Evolutionary conservation across 2,797 vertebrate genomes (phyloP).

Genomic region (Tokudaia muenninki): DNA sequence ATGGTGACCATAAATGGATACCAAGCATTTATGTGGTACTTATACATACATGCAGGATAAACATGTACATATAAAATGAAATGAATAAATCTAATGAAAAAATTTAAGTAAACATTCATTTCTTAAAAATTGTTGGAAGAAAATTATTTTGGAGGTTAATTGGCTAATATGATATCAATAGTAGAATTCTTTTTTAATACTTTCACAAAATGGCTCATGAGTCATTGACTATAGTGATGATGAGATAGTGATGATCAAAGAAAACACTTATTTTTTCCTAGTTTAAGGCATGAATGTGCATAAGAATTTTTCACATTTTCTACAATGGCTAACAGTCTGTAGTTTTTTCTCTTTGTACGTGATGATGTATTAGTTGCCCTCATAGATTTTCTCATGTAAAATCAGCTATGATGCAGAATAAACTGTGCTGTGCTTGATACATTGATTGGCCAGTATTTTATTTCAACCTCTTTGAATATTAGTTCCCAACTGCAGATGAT

Average conservation of each 20-base stretch:
- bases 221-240: conserved; percentile 35
- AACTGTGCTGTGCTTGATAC: neutral
- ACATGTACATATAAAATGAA: neutral
- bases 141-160: conserved; percentile 43
- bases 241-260: conserved; percentile 48
- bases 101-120: conserved; percentile 3
- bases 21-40: neutral
- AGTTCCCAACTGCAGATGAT: neutral
- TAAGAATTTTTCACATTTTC: neutral
- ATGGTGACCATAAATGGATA: neutral
- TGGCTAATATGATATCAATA: conserved; percentile 24
- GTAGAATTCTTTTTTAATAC: conserved; percentile 48
- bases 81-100: neutral
- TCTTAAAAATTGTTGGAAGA: conserved; percentile 53
- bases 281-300: neutral
- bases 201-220: conserved; percentile 43
- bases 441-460: neutral
- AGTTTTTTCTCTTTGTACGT: neutral
- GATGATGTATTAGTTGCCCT: neutral
- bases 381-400: neutral
- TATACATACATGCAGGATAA: neutral
- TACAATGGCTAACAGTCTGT: neutral
- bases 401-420: neutral
- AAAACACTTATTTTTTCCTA: conserved; percentile 21
- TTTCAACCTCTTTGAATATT: conserved; percentile 15